These are phyloP conservation scores for Heliconius ismenius DNA, from an alignment of 2,888 invertebrate genomes.

Conservation along the genomic window DNA sequence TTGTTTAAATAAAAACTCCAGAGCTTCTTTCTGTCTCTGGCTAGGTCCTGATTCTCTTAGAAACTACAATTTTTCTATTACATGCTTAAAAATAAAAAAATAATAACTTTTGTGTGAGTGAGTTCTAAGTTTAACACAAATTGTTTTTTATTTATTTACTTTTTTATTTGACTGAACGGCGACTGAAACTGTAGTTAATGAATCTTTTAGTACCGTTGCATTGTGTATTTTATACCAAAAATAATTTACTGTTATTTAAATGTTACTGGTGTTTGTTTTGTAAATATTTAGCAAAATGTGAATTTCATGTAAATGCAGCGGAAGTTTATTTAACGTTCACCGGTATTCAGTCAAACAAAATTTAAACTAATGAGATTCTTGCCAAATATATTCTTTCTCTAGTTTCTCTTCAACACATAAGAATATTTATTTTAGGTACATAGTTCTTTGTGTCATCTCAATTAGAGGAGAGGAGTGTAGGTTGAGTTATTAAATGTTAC, in stretches of 20 bases:
- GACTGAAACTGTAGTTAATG: background rate
- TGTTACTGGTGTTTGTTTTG: too few species aligned
- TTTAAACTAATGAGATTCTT: background rate
- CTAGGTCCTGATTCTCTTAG: too few species aligned
- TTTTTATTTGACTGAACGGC: background rate
- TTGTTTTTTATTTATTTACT: too few species aligned
- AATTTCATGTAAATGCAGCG: background rate
- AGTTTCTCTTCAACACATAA: background rate
- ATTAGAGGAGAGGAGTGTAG: background rate
- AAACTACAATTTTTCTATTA: too few species aligned
- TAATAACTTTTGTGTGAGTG: too few species aligned
- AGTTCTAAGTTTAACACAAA: too few species aligned
- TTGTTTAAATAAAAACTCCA: too few species aligned
- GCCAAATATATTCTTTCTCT: background rate
- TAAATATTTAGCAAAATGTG: slow-evolving; percentile 2
- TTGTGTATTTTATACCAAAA: background rate
- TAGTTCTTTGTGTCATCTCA: background rate
- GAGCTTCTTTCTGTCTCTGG: too few species aligned
- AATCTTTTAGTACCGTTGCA: background rate
- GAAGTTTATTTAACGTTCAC: slow-evolving; percentile 3
- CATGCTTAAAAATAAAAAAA: too few species aligned
- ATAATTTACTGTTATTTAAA: slow-evolving; percentile 1
- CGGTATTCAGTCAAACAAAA: background rate
- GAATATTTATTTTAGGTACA: background rate
- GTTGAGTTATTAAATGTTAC: background rate